Evolutionary conservation across 2,797 vertebrate species (phyloP).

Genomic region (Crocodylus rhombifer): DNA sequence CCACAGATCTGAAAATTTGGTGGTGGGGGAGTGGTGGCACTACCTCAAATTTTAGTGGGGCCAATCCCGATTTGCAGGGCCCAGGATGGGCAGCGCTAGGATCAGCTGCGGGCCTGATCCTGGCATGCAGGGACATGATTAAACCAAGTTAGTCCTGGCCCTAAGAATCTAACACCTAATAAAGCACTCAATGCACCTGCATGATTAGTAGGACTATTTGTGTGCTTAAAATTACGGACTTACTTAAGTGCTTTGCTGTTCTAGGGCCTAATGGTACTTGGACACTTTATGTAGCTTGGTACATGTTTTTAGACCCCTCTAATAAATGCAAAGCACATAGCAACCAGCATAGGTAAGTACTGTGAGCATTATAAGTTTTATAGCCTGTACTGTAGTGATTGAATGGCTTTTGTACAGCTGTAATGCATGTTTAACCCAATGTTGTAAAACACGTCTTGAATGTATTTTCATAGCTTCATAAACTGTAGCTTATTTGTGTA

Average conservation of each 20-base stretch:
- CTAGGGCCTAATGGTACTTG: not conserved
- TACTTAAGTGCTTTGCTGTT: fast-evolving
- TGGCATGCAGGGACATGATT: not conserved
- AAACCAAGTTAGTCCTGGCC: not conserved
- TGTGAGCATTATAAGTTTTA: constrained; percentile 63
- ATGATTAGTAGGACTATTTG: fast-evolving
- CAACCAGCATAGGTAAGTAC: not conserved
- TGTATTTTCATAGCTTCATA: constrained; percentile 78
- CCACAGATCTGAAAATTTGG: no score
- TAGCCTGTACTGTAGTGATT: constrained; percentile 59
- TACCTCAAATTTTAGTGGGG: no score
- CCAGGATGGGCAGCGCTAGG: no score
- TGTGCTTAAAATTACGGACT: fast-evolving
- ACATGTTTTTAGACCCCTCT: fast-evolving
- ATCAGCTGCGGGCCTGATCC: no score
- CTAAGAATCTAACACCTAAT: not conserved
- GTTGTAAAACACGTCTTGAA: constrained; percentile 77
- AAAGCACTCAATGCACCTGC: not conserved
- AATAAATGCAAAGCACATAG: fast-evolving
- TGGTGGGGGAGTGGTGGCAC: no score
- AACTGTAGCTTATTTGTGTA: constrained; percentile 61
- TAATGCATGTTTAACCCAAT: constrained; percentile 76
- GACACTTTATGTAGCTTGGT: fast-evolving
- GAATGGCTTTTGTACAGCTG: constrained; percentile 75
- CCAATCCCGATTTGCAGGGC: no score